phyloP scores from a whole-genome alignment of 2,797 vertebrate species.

The Diceros bicornis region DNA sequence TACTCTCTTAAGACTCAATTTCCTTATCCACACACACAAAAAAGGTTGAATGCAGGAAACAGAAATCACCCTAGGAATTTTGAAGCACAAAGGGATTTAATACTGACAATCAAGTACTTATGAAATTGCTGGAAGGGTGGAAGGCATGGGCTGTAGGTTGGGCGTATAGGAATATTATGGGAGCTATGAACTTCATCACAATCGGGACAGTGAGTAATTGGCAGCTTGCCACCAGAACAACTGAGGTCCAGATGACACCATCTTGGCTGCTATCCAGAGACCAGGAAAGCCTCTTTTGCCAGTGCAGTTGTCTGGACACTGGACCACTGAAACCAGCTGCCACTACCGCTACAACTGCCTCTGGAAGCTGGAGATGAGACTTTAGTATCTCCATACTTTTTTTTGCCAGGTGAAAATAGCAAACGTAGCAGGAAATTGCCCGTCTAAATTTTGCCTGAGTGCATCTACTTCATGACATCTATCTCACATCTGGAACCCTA shows the following conservation, averaged over 20 bases:
- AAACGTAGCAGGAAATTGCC: not conserved
- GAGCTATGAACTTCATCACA: not conserved
- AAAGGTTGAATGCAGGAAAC: not conserved
- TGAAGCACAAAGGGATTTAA: not conserved
- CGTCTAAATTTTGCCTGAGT: not conserved
- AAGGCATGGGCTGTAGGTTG: not conserved
- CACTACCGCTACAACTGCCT: not conserved
- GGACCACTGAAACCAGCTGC: not conserved
- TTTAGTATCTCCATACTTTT: not conserved
- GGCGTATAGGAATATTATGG: not conserved
- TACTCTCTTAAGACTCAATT: slow-evolving; percentile 5
- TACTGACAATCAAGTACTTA: not conserved
- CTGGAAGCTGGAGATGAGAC: not conserved
- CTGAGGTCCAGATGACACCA: not conserved
- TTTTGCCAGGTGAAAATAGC: not conserved
- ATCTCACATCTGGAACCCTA: not conserved
- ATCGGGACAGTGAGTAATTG: not conserved
- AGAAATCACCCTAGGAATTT: slow-evolving; percentile 51
- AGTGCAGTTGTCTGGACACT: not conserved
- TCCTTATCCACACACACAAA: not conserved
- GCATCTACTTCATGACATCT: not conserved
- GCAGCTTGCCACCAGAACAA: not conserved
- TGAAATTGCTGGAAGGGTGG: not conserved
- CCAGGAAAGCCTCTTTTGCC: not conserved
- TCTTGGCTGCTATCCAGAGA: not conserved